Base-by-base conservation (phyloP, 2,797 vertebrate genomes). In the Tachyglossus aculeatus region DNA sequence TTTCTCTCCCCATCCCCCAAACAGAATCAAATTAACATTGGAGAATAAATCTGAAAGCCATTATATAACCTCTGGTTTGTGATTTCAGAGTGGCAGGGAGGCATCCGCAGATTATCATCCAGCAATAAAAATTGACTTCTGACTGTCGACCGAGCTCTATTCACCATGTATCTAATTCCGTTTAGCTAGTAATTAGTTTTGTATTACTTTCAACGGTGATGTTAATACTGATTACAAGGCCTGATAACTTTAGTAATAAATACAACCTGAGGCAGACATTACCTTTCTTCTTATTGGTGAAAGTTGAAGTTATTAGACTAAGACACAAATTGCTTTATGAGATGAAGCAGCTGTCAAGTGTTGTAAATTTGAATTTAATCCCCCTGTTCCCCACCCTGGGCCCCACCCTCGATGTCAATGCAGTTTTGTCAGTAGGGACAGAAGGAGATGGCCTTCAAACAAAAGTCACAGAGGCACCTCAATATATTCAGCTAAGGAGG, bases 161-260 rank as follows among this genome's bases (percentile, higher is more conserved):
- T 29, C 32, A 52, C 34, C 47, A 2, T 5, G 48, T n/a, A 3
- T 21, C 65, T 86, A 60, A 84, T 75, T 71, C 67, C 7, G 67
- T 62, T 57, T 50, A 56, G 84, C 52, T 57, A 15, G 77, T 80
- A 85, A 88, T 87, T 88, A 86, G 88, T 66, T 84, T 62, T 66
- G 78, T 72, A 56, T 81, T 60, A 54, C 86, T 88, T 83, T 78
- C 16, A 40, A 6, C 19, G 10, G 62, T 29, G 78, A 72, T 78
- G 80, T 76, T 88, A 77, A 83, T 79, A 69, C 84, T 67, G 88
- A 90, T 86, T 81, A 73, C 82, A 67, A 81, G 83, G 84, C 61
- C 79, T 58, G 75, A 78, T 85, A 88, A 88, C 74, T 52, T n/a
- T 4, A 72, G 80, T 34, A 78, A 87, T 81, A 87, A 89, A 80